Base-by-base conservation (phyloP, 2,888 invertebrate genomes). In the Blastobasis adustella region DNA sequence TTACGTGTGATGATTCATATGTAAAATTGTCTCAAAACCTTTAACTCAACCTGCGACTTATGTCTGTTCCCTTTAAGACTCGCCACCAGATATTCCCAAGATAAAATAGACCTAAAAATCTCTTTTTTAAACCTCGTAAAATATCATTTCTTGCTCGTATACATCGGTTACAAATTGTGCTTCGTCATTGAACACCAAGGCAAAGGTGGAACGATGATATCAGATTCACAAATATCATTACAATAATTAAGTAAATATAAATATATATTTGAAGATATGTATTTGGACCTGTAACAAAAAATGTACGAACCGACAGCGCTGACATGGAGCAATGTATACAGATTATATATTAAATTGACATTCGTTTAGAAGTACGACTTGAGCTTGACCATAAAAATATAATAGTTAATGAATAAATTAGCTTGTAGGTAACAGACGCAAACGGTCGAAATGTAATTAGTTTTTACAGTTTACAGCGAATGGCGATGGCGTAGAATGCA, bases 121-220 rank as follows among this genome's bases (percentile, higher is more conserved):
- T 84, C 79, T 76, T 78, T 70, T 58, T 76, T 81, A 69, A 88
- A 88, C 87, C 85, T 82, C 82, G 82, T 87, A 88, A 84, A 88
- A 87, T 87, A 87, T 84, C 74, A 81, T 81, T 76, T 76, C 75
- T 75, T 79, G 71, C 69, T 88, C 88, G 88, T 88, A 88, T 88
- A 88, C 88, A 85, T 88, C 73, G 85, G 86, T 88, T 88, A 82
- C 88, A 85, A 71, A 82, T 88, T 85, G 88, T 88, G 87, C 88
- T 87, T 85, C 78, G 69, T 70, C 76, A 79, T 65, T 80, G 80
- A 86, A 87, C 88, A 87, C 86, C 81, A 87, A 88, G 89, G 87
- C 88, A 84, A 84, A 82, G 82, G 84, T 83, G 84, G 81, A 79
- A 71, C 62, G 66, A 74, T 71, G 73, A 78, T 78, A 83, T 81